Evolutionary conservation across 2,888 invertebrate genomes (phyloP).

Genomic region (Diaprepes abbreviatus): DNA sequence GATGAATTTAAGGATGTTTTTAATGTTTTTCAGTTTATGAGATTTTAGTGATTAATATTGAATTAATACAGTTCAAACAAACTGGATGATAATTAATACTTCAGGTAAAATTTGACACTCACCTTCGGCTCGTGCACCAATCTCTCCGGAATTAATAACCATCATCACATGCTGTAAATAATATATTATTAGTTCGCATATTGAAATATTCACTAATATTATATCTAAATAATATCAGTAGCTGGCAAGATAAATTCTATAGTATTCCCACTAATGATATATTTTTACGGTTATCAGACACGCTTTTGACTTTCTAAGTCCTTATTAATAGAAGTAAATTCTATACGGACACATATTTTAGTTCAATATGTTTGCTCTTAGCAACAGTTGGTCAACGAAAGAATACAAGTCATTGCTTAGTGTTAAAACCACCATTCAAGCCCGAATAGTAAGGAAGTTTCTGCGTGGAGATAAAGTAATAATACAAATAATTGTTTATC

Average conservation of each 20-base stretch:
- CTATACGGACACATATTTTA: not conserved
- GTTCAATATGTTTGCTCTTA: not conserved
- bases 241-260: not conserved
- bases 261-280: not conserved
- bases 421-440: not conserved
- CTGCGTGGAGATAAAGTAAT: not conserved
- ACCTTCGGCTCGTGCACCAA: no score
- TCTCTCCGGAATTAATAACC: no score
- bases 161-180: no score
- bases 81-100: no score
- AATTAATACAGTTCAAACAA: no score
- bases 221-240: not conserved
- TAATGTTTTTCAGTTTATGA: no score
- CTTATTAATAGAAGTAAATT: not conserved
- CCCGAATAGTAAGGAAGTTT: not conserved
- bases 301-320: not conserved
- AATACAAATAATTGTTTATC: not conserved
- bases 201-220: no score
- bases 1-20: no score
- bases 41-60: no score
- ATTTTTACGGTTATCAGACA: constrained; percentile 4
- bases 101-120: no score
- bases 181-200: no score
- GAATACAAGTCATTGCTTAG: constrained; percentile 3
- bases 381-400: constrained; percentile 4